Conservation (phyloP, 2,113 vertebrate genomes). For the Xerus inauris region DNA sequence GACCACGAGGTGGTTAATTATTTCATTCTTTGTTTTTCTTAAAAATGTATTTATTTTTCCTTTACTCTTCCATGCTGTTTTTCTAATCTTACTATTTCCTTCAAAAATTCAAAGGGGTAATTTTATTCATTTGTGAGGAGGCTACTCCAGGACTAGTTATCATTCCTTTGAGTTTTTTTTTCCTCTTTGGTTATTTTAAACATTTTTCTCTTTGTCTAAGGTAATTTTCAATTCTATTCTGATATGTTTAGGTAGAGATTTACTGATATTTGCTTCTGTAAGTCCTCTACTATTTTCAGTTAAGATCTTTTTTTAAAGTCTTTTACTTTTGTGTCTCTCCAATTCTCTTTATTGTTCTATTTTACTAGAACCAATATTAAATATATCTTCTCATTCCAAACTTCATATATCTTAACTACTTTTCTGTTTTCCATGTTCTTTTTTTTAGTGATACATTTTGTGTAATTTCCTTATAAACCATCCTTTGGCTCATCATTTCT, state of each 20-base stretch:
- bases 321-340: background rate
- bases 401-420: background rate
- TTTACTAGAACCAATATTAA: background rate
- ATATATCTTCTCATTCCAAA: background rate
- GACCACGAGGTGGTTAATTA: too few species aligned
- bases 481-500: background rate
- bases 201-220: background rate
- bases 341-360: background rate
- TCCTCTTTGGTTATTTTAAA: background rate
- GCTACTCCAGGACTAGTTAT: background rate
- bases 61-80: too few species aligned
- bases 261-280: conserved; percentile 1
- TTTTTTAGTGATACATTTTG: background rate
- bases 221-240: conserved; percentile 17
- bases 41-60: too few species aligned
- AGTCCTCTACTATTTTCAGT: background rate
- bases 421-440: background rate
- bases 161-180: background rate
- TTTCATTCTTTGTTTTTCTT: too few species aligned
- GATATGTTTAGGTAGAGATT: background rate
- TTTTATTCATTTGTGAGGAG: background rate
- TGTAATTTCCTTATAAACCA: background rate
- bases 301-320: background rate
- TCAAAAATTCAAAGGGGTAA: too few species aligned
- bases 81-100: too few species aligned